These are phyloP conservation scores for Aphrophora alni DNA, from an alignment of 2,888 invertebrate genomes.

Conservation along the genomic window DNA sequence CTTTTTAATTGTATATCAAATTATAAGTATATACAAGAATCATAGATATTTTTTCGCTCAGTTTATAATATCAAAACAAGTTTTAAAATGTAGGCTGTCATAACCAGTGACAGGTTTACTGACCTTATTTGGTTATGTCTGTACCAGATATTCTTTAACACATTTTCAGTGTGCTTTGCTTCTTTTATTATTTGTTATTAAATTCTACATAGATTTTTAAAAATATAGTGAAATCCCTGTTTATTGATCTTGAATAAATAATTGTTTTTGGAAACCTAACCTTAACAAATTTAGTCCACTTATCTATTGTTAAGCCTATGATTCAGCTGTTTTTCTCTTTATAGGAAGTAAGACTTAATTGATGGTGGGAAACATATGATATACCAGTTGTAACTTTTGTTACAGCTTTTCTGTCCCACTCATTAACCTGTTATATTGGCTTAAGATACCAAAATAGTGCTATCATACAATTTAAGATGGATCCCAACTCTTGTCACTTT, in stretches of 20 bases:
- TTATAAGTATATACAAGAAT: too few species aligned
- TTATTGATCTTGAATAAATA: background rate
- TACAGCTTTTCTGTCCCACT: too few species aligned
- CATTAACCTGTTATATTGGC: too few species aligned
- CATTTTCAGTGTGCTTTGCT: background rate
- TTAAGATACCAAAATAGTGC: too few species aligned
- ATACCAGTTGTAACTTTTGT: too few species aligned
- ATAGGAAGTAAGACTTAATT: too few species aligned
- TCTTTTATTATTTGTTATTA: slow-evolving; percentile 11
- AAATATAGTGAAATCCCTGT: background rate
- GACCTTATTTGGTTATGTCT: slow-evolving; percentile 37
- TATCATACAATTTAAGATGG: too few species aligned
- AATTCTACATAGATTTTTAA: background rate
- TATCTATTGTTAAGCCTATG: background rate
- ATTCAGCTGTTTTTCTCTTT: background rate
- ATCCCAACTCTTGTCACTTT: too few species aligned
- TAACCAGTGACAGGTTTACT: slow-evolving; percentile 15
- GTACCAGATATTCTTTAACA: background rate
- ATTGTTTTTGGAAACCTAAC: background rate
- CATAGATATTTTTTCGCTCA: background rate
- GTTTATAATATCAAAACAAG: background rate
- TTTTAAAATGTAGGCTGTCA: background rate
- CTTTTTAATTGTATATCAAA: too few species aligned
- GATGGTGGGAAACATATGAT: background rate
- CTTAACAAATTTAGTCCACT: background rate